Conservation (phyloP, 2,797 vertebrate genomes). For the Pterois miles region DNA sequence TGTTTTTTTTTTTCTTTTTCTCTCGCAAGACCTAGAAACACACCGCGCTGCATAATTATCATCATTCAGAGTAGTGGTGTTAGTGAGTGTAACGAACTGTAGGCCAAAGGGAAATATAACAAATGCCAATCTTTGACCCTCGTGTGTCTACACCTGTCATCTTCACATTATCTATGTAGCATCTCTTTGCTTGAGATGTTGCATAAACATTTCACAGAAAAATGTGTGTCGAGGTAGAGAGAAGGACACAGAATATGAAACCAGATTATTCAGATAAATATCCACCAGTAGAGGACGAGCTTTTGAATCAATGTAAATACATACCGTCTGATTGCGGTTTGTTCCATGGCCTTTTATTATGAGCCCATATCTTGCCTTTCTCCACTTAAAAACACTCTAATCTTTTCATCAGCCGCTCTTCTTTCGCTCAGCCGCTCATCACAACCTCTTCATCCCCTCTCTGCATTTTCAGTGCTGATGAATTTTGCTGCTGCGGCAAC, state of each 20-base stretch:
- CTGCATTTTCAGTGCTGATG: conserved; percentile 29
- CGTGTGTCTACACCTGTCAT: conserved; percentile 30
- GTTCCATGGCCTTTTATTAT: conserved; percentile 41
- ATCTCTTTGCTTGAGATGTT: conserved; percentile 25
- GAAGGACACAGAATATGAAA: not conserved
- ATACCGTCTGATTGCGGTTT: conserved; percentile 42
- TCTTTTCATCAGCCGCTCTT: conserved; percentile 82
- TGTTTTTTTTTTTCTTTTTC: not conserved
- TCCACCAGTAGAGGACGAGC: not conserved
- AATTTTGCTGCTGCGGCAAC: conserved; percentile 38
- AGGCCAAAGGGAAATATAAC: conserved; percentile 30
- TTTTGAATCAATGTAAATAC: conserved; percentile 59
- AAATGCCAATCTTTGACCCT: conserved; percentile 46
- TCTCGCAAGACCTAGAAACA: conserved; percentile 26
- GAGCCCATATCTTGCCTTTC: conserved; percentile 17
- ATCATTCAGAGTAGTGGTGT: conserved; percentile 21
- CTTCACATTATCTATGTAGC: conserved; percentile 26
- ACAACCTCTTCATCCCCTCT: conserved; percentile 67
- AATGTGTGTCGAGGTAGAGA: not conserved
- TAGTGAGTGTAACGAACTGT: not conserved
- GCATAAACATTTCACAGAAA: not conserved
- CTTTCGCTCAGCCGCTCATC: conserved; percentile 74
- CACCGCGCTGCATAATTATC: conserved; percentile 30
- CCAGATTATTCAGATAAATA: not conserved
- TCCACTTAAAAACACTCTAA: conserved; percentile 61